Evolutionary conservation across 2,113 vertebrate genomes (phyloP).

Genomic region (Rhabdomys dilectus): DNA sequence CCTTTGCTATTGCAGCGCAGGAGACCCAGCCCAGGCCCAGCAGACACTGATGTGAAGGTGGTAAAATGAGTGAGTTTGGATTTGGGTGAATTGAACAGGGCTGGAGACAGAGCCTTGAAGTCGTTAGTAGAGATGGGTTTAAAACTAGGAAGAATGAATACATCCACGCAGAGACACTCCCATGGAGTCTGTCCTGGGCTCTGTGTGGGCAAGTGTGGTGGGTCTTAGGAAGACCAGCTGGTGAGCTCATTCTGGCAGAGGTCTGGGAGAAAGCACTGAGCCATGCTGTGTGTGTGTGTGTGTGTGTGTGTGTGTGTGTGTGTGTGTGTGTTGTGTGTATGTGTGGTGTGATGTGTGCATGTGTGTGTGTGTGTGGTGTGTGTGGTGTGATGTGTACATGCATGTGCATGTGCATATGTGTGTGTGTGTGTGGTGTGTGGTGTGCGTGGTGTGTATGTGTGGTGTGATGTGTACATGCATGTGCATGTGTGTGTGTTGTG

Average conservation of each 20-base stretch:
- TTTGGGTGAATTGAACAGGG: background rate
- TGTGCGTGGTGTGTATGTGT: no score
- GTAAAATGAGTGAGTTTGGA: background rate
- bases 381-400: no score
- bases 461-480: no score
- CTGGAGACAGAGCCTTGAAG: background rate
- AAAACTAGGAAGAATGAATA: background rate
- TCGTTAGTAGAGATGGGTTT: background rate
- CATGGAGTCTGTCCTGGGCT: rapidly evolving
- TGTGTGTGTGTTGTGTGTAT: background rate
- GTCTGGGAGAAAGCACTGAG: background rate
- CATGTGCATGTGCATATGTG: no score
- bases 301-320: background rate
- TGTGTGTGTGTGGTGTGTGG: no score
- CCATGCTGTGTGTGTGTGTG: background rate
- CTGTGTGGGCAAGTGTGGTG: background rate
- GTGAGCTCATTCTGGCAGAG: background rate
- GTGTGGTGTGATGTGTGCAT: background rate
- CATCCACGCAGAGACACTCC: no score
- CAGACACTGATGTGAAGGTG: background rate
- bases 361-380: no score
- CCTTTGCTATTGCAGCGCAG: background rate
- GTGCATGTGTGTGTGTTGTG: no score
- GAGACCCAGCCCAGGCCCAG: background rate
- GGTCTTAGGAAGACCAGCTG: background rate